These are phyloP conservation scores for Luscinia luscinia DNA, from an alignment of 2,797 vertebrate genomes.

Conservation along the genomic window DNA sequence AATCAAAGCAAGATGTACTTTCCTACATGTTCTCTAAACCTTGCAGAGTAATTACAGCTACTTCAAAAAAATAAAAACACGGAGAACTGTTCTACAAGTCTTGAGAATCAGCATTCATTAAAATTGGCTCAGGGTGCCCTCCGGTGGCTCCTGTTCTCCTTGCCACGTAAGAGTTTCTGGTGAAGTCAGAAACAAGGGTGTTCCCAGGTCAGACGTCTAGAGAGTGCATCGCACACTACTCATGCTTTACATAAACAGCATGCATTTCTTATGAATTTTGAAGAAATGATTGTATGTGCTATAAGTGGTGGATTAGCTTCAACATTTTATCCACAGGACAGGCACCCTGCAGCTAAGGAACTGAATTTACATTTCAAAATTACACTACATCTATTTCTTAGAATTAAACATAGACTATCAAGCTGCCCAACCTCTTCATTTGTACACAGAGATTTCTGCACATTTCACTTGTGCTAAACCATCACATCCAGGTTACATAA, in stretches of 20 bases:
- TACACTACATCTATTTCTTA: background rate
- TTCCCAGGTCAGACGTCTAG: background rate
- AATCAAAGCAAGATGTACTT: background rate
- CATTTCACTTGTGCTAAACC: background rate
- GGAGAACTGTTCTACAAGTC: background rate
- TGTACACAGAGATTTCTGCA: background rate
- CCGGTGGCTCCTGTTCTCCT: background rate
- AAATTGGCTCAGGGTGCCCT: constrained; percentile 8
- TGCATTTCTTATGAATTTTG: background rate
- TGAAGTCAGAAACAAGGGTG: background rate
- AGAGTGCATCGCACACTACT: background rate
- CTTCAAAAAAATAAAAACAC: background rate
- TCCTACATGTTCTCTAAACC: background rate
- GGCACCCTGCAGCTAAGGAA: background rate
- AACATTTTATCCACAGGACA: background rate
- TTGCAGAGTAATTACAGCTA: background rate
- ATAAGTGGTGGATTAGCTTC: background rate
- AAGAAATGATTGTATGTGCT: rapidly evolving
- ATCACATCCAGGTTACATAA: background rate
- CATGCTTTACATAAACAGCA: background rate
- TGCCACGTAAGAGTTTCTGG: background rate
- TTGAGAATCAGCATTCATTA: background rate
- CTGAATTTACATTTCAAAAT: background rate
- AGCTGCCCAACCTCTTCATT: background rate
- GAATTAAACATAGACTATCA: background rate